Conservation (phyloP, 2,113 vertebrate genomes). For the Conger conger region DNA sequence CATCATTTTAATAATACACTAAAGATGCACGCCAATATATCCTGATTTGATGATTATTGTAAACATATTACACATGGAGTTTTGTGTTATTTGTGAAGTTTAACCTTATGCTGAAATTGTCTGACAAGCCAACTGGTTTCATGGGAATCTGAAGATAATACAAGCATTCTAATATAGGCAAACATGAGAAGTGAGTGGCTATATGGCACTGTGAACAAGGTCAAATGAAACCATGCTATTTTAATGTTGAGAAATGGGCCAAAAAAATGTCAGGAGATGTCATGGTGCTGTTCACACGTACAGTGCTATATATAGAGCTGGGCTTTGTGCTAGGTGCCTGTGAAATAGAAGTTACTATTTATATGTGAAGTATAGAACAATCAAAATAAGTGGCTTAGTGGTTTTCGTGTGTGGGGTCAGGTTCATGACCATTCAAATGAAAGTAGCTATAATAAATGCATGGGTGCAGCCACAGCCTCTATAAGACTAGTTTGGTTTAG, state of each 20-base stretch:
- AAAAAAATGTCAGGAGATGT: neutral
- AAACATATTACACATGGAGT: neutral
- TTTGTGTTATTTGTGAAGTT: neutral
- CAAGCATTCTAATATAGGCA: neutral
- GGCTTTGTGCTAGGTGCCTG: neutral
- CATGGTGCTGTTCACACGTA: neutral
- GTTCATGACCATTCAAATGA: neutral
- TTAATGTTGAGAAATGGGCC: neutral
- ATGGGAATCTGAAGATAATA: neutral
- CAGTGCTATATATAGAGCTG: neutral
- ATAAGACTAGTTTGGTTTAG: neutral
- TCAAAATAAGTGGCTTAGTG: neutral
- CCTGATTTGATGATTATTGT: neutral
- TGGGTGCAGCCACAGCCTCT: neutral
- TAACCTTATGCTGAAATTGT: neutral
- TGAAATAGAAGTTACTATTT: neutral
- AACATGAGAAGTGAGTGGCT: neutral
- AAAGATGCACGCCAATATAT: neutral
- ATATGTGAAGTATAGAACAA: neutral
- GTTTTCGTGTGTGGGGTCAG: neutral
- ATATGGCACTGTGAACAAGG: neutral
- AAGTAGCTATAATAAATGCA: neutral
- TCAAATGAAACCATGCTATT: neutral
- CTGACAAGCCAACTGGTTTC: neutral
- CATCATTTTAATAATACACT: no score